Percentiles rank a stretch among this genome's conserved stretches.
These are phyloP conservation scores for Phrynocephalus versicolor DNA, from an alignment of 2,113 vertebrate species.

Conservation along the genomic window DNA sequence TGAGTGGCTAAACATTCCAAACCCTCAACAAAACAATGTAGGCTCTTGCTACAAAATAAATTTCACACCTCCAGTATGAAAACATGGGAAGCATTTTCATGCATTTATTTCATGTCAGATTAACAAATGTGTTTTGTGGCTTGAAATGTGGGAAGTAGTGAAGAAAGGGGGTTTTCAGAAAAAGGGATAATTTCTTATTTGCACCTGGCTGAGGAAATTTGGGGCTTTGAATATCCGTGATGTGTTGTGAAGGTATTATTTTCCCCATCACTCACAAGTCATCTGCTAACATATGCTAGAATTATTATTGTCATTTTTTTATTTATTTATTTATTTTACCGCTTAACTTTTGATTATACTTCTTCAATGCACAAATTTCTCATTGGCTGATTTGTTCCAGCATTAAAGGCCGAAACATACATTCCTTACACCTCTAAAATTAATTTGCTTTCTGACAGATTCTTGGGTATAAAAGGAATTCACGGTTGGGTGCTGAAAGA, in stretches of 20 bases:
- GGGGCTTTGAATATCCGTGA: slow-evolving; percentile 39
- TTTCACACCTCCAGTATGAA: slow-evolving; percentile 68
- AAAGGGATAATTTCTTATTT: slow-evolving; percentile 60
- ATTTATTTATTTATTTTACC: slow-evolving; percentile 12
- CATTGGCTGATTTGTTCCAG: not conserved
- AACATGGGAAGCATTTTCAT: slow-evolving; percentile 52
- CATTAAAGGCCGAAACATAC: not conserved
- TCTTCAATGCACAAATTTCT: not conserved
- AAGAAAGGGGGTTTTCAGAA: slow-evolving; percentile 52
- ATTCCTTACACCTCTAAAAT: not conserved
- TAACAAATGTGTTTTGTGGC: slow-evolving; percentile 47
- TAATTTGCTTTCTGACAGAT: slow-evolving; percentile 2
- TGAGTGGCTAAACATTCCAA: slow-evolving; percentile 59
- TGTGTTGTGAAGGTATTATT: slow-evolving; percentile 40
- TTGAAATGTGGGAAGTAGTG: slow-evolving; percentile 43
- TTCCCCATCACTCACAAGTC: slow-evolving; percentile 24
- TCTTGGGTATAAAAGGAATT: not conserved
- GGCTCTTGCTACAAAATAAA: slow-evolving; percentile 52
- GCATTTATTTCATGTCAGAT: slow-evolving; percentile 68
- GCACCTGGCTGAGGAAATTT: slow-evolving; percentile 51
- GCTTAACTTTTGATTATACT: not conserved
- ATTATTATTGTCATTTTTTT: too few relatives aligned
- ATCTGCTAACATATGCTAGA: slow-evolving; percentile 6
- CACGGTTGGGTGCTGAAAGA: not conserved
- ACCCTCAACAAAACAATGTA: slow-evolving; percentile 56